Evolutionary conservation across 1,140 invertebrate genomes (phyloP), one percentile per base, ranked within the genome.

Genomic region (Chelonus insularis): DNA sequence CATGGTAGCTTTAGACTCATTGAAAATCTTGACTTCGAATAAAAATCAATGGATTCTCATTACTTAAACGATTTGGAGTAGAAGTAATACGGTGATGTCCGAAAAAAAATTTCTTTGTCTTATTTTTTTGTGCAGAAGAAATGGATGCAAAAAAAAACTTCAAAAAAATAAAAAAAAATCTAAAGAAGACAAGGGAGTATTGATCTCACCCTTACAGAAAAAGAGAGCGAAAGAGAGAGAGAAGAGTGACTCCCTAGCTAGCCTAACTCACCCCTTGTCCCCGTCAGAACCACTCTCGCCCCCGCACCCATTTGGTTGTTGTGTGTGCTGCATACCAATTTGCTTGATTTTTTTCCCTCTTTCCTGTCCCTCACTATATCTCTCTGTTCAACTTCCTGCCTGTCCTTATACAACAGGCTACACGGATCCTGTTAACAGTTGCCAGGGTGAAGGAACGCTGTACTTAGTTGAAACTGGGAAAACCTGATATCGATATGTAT

Each of bases 261-360:
- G 74, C 70, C 69, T 58, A 56, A 45, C 68, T 68, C 71, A 66
- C 69, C 66, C 69, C 62, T 72, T 71, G 65, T 52, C 57, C 57
- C 67, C 68, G 71, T 71, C 69, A 71, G 73, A 72, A 68, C 45
- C 69, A 9, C 67, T 68, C 68, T 63, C 70, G 63, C 48, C 36
- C 32, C 67, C 68, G 74, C 74, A 68, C 72, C 72, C 72, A 68
- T 45, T 70, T 66, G 70, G 43, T 79, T 79, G 77, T 79, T 79
- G 77, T 79, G 39, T 55, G 78, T 73, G 77, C 78, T 81, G 78
- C 77, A 81, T 81, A 81, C 77, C 79, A 81, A 81, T 80, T 81
- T 81, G 73, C 78, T 80, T 78, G 75, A 80, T 80, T 76, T 74
- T 75, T 66, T 57, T 77, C 66, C 71, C 55, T 62, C 66, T 59